Conservation (phyloP, 92 coral and sea anemone genomes). For the Epizoanthus scotinus region DNA sequence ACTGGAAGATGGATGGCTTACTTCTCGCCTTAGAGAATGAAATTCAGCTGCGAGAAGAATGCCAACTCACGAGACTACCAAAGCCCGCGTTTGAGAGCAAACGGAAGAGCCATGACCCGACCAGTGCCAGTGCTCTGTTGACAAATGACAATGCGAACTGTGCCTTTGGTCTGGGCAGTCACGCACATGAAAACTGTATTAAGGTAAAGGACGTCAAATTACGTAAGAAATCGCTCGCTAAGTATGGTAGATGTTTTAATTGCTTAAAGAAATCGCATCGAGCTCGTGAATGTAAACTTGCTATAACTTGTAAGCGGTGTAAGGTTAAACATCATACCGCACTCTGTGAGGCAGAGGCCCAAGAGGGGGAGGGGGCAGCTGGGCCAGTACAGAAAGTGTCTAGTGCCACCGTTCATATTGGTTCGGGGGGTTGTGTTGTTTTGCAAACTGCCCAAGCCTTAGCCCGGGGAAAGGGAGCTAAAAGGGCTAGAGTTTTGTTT, state of each 20-base stretch:
- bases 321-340: conserved; percentile 21
- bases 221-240: conserved; percentile 32
- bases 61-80: too few relatives aligned
- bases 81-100: too few relatives aligned
- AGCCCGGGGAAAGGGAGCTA: conserved; percentile 3
- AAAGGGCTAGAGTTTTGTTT: conserved; percentile 36
- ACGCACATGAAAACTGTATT: conserved; percentile 31
- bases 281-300: conserved; percentile 4
- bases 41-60: too few relatives aligned
- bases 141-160: not conserved
- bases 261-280: conserved; percentile 15
- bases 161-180: too few relatives aligned
- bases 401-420: conserved; percentile 41
- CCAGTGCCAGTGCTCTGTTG: too few relatives aligned
- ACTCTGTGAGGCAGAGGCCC: not conserved
- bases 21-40: not conserved
- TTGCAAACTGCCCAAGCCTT: conserved; percentile 60
- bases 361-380: too few relatives aligned
- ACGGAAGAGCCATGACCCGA: too few relatives aligned
- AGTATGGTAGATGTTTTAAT: conserved; percentile 13
- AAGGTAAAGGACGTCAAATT: conserved; percentile 16
- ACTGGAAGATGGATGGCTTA: too few relatives aligned
- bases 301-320: conserved; percentile 1
- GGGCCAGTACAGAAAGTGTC: conserved; percentile 14
- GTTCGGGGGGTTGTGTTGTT: conserved; percentile 52